A percentile compares a stretch with the other conserved stretches of the same genome.
phyloP scores from a whole-genome alignment of 2,113 vertebrate genomes.

The Hylia prasina region DNA sequence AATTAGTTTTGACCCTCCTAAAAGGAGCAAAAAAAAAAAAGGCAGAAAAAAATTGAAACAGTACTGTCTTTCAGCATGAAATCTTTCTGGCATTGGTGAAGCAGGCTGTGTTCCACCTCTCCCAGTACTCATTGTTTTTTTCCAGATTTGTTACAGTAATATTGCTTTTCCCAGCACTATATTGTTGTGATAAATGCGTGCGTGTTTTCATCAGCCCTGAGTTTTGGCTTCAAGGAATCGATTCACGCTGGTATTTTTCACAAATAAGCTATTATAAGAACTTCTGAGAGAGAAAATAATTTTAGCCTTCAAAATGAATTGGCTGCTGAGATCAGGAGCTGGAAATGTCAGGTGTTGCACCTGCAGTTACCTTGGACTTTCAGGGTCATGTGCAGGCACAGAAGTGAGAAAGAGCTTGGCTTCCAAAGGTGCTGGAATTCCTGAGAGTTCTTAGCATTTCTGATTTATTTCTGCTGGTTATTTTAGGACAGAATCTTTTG shows the following conservation, averaged over 20 bases:
- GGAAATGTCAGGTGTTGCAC: background rate
- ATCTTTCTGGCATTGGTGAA: slow-evolving; percentile 7
- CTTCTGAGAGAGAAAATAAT: slow-evolving; percentile 38
- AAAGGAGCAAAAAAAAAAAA: background rate
- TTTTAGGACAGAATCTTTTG: background rate
- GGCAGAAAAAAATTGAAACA: background rate
- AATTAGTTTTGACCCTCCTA: background rate
- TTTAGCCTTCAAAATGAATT: background rate
- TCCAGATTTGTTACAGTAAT: slow-evolving; percentile 59
- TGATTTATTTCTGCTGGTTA: background rate
- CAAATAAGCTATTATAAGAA: slow-evolving; percentile 53
- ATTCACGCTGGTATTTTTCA: slow-evolving; percentile 47
- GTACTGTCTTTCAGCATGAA: background rate
- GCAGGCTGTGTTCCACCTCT: background rate
- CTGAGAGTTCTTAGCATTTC: background rate
- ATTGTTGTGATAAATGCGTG: slow-evolving; percentile 51
- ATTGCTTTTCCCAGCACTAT: slow-evolving; percentile 36
- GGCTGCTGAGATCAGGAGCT: background rate
- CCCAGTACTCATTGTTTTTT: slow-evolving; percentile 10
- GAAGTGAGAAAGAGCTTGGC: background rate
- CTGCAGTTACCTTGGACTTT: background rate
- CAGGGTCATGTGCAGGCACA: background rate
- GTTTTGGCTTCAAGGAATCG: slow-evolving; percentile 62
- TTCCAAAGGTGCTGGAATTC: background rate
- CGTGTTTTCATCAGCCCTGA: slow-evolving; percentile 40